phyloP scores from a whole-genome alignment of 2,113 vertebrate species.

The Labrus mixtus region DNA sequence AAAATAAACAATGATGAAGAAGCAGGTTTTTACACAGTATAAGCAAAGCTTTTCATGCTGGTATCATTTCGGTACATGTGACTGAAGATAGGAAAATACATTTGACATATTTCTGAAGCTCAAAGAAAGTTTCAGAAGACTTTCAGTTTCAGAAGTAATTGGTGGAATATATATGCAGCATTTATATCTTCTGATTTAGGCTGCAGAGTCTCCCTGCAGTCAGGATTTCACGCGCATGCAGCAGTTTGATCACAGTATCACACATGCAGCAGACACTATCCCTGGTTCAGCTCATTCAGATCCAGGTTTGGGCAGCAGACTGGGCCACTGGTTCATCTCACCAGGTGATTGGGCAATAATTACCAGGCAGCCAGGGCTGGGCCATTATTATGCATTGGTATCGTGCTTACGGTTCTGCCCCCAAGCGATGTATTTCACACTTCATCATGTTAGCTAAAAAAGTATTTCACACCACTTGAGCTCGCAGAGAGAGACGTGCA shows the following conservation, averaged over 20 bases:
- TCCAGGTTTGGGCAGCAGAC: conserved; percentile 47
- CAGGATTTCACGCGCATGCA: conserved; percentile 5
- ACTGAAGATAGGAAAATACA: background rate
- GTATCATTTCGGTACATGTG: background rate
- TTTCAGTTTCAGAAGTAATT: no score
- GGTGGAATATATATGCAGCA: background rate
- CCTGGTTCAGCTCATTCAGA: conserved; percentile 46
- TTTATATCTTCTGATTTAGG: background rate
- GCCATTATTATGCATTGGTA: conserved; percentile 78
- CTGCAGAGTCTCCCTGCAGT: conserved; percentile 11
- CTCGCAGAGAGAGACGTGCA: conserved; percentile 60
- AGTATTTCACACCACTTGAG: conserved; percentile 78
- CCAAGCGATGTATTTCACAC: conserved; percentile 77
- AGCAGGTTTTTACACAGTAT: no score
- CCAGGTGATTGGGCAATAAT: conserved; percentile 73
- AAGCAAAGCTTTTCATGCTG: no score
- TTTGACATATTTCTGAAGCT: background rate
- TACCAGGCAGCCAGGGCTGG: conserved; percentile 62
- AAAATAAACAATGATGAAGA: no score
- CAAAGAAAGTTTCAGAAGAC: background rate
- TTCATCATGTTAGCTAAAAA: conserved; percentile 75
- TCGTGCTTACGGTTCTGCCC: conserved; percentile 65
- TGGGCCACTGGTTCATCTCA: conserved; percentile 67
- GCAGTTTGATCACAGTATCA: conserved; percentile 36
- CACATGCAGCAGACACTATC: conserved; percentile 45